Evolutionary conservation across 2,888 invertebrate genomes (phyloP), one percentile per base, ranked within the genome.

Genomic region (Eupsilia transversa): DNA sequence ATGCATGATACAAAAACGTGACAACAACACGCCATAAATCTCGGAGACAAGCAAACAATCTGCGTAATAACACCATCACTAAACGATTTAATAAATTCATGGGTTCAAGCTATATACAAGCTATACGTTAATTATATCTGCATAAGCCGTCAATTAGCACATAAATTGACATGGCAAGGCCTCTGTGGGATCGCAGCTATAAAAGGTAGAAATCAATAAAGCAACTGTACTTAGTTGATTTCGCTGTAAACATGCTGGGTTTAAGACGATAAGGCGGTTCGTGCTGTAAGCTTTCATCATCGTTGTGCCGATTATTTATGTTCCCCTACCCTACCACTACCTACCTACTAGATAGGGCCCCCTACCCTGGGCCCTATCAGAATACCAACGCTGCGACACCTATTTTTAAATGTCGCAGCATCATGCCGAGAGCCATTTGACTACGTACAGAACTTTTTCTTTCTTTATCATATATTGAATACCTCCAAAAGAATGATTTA

Each of bases 201-300:
- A 78, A 80, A 82, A 77, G 52, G 70, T 75, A 68, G 63, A 76
- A 87, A 87, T 86, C 87, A 77, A 86, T 86, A 87, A 65, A 52
- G 33, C 27, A 61, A 38, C 12, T 56, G 72, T 54, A n/a, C n/a
- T n/a, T n/a, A 10, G 60, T 72, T 49, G 59, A 71, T 72, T 74
- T 60, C 17, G 56, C 66, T 64, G 46, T 64, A 57, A 30, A 65
- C 2, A 74, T 68, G 30, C 41, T 10, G 35, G 7, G 20, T 68
- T 64, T 69, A 65, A 66, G 79, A 68, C 7, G 3, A 70, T 35
- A 10, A 33, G 38, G 20, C 27, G 3, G 9, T 41, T 14, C n/a
- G 20, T 23, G 12, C 1, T 56, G 20, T n/a, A 27, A 5, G 1
- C 12, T 38, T 75, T 38, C 0, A 0, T 49, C 10, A 35, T 35